Base-by-base conservation (phyloP, 2,113 vertebrate genomes). In the Datnioides undecimradiatus region DNA sequence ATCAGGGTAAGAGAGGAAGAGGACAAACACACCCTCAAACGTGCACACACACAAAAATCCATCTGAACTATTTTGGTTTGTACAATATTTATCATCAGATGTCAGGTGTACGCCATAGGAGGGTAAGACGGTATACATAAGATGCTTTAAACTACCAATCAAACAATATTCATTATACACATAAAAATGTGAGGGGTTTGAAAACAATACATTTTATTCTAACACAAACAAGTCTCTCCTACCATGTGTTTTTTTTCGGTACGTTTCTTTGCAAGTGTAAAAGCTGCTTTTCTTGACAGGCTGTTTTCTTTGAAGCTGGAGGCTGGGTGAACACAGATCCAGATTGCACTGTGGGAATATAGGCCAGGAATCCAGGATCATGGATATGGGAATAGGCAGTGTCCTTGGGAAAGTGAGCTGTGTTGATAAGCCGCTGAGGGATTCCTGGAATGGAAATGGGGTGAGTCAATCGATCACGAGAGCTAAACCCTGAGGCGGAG, bases 401-500 rank as follows among this genome's bases (percentile, higher is more conserved):
- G 81, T 85, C 80, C 81, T 88, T 87, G 86, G 83, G 88, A 90
- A 82, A 86, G 81, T 69, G 59, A 88, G 85, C 73, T 40, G 72
- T 55, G 55, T 36, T 80, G 81, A 92, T 89, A 82, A 86, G 80
- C 63, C 1, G 21, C 73, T 51, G 54, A 86, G 76, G 84, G 85
- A 88, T 85, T 91, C 79, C 88, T 85, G 86, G 78, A 91, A 92
- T 87, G 82, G 76, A 82, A 88, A 87, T 84, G 64, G 59, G 74
- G 38, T 63, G 73, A 84, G 73, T 19, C 73, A 63, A 91, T 93
- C 77, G 77, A 92, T 93, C 69, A 51, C 31, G 23, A 64, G 87
- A 83, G 54, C 74, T 79, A 84, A 84, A 83, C 76, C 87, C 79
- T n/a, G 49, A 77, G 84, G 87, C 65, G 45, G 80, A 71, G 85